Base-by-base conservation (phyloP, 2,113 vertebrate species). In the Hyperoodon ampullatus region DNA sequence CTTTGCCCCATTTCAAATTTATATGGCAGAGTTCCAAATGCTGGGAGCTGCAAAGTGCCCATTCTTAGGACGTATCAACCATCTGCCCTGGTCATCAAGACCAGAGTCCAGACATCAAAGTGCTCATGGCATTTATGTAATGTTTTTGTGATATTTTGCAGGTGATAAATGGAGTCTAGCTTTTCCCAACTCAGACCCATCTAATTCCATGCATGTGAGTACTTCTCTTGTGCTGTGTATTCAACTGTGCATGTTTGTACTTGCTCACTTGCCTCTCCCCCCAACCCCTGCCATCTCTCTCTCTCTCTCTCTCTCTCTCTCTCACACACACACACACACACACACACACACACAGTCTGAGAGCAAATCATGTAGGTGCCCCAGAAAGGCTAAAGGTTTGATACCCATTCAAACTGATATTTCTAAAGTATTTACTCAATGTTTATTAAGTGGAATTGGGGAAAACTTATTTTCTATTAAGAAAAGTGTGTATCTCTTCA, bases 141-240 rank as follows among this genome's bases (percentile, higher is more conserved):
- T 55, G 50, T 88, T 98, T 95, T 93, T 82, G 39, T 83, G 16
- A 60, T 60, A 90, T 77, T 93, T 96, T 94, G 58, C 60, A 93
- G 14, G 71, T 90, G 47, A 96, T 86, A 87, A 88, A 55, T 70
- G 65, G 90, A 72, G 50, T 96, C 6, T 87, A 93, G 75, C 33
- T 1, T 95, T 97, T 88, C 26, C 71, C 87, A 61, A 71, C 14
- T 53, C 77, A 78, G 81, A 6, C 14, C 14, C n/a, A 47, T 58
- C 15, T 83, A 82, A 50, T 72, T 1, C 1, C 19, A 50, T 90
- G 60, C 8, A 89, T 50, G 30, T n/a, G 28, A 89, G 7, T 68
- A 58, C 10, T 82, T 71, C 86, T n/a, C 70, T 68, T 60, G 14
- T 70, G 72, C 33, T 85, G 14, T 60, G 3, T 42, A 47, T 35